Evolutionary conservation across 2,888 invertebrate species (phyloP).

Genomic region (Leptogaster cylindrica): DNA sequence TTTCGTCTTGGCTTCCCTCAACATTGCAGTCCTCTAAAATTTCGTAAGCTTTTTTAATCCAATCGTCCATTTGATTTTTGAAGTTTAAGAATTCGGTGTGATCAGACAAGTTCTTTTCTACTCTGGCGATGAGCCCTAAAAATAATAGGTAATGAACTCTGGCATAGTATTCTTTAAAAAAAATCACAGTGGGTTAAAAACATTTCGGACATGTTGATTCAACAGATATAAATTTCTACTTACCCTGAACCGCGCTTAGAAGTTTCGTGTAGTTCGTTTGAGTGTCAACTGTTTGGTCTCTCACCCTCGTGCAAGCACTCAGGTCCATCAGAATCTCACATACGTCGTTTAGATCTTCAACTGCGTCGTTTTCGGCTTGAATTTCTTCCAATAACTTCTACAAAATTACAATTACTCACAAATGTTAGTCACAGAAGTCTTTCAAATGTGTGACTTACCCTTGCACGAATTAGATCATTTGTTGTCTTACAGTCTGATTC

Average conservation of each 20-base stretch:
- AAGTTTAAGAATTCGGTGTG: constrained; percentile 90
- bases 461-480: constrained; percentile 78
- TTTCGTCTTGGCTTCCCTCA: constrained; percentile 77
- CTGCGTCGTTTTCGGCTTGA: constrained; percentile 73
- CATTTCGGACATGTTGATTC: no score
- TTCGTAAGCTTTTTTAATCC: constrained; percentile 82
- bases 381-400: constrained; percentile 77
- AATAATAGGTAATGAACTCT: no score
- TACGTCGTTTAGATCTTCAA: constrained; percentile 85
- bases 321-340: constrained; percentile 87
- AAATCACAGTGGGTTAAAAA: no score
- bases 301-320: constrained; percentile 82
- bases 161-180: no score
- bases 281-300: constrained; percentile 84
- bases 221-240: constrained; percentile 1
- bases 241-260: constrained; percentile 77
- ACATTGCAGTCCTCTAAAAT: constrained; percentile 83
- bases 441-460: constrained; percentile 68
- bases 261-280: constrained; percentile 83
- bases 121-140: constrained; percentile 74
- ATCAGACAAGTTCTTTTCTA: constrained; percentile 89
- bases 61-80: constrained; percentile 80
- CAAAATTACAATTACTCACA: constrained; percentile 13
- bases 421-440: constrained; percentile 40
- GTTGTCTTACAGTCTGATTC: constrained; percentile 78